These are phyloP conservation scores for Lerista edwardsae DNA, from an alignment of 2,797 vertebrate species.

Conservation along the genomic window DNA sequence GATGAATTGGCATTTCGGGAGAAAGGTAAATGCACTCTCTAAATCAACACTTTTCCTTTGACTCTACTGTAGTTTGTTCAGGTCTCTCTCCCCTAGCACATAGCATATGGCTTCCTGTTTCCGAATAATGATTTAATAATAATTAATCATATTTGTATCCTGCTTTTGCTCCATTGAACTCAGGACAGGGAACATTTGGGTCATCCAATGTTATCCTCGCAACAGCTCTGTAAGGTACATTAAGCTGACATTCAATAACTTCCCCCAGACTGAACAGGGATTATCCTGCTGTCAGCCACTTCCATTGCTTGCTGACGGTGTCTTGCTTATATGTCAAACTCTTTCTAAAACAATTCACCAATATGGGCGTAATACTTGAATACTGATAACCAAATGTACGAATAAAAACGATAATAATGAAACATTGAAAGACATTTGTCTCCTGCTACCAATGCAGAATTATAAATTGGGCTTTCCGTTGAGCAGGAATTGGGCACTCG, in stretches of 20 bases:
- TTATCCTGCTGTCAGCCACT: background rate
- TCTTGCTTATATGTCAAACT: background rate
- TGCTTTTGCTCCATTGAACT: background rate
- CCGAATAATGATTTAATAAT: background rate
- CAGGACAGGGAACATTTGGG: background rate
- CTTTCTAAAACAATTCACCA: background rate
- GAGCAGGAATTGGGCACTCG: no score
- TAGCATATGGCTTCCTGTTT: background rate
- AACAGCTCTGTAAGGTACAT: background rate
- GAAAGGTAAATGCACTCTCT: background rate
- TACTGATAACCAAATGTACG: background rate
- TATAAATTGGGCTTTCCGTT: background rate
- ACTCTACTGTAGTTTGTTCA: background rate
- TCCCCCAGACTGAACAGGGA: background rate
- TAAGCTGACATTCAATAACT: background rate
- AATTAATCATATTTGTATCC: background rate
- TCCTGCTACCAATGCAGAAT: background rate
- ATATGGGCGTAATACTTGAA: background rate
- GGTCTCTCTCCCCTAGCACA: background rate
- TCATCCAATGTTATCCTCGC: background rate
- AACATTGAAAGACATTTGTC: background rate
- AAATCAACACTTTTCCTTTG: background rate
- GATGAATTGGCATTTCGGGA: constrained; percentile 24
- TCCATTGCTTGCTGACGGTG: background rate
- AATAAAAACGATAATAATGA: background rate